Base-by-base conservation (phyloP, 2,888 invertebrate species). In the Brenthis ino region DNA sequence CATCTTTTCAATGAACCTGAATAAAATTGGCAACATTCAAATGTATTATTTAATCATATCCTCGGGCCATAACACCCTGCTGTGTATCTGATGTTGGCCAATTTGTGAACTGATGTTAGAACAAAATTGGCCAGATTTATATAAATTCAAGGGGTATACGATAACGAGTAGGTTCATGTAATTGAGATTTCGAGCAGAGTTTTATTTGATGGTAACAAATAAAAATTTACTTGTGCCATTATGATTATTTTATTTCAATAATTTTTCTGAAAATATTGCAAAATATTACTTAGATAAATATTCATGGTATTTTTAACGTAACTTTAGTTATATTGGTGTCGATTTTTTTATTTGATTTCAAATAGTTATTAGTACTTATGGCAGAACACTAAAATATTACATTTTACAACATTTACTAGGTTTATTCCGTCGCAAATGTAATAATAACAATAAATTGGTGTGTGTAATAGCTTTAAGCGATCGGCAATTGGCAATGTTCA, bases 401-500 rank as follows among this genome's bases (percentile, higher is more conserved):
- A 8, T 50, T 28, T 50, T 50, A 50, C 50, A 28, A 60, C 13
- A 48, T 14, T 28, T 24, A 58, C 48, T 58, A 47, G 16, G 24
- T 60, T 48, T n/a, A 33, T 33, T 48, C n/a, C 48, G 60, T 50
- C 50, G 11, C 4, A 48, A 58, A 58, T 48, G 50, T 43, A 43
- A 43, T 43, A 60, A 28, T 50, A 61, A 65, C 28, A 55, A 54
- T 53, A 64, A 60, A 54, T 33, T 56, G 60, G 64, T 72, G 74
- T 63, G 60, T 57, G 56, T 71, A 74, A 73, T 69, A 63, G 57
- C 72, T 71, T 65, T 48, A 70, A 72, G 74, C 69, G 58, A 47
- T 58, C 47, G 66, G 72, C 69, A 73, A 75, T 77, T 75, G 75
- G 76, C 74, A 73, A 72, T 75, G 76, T 77, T 77, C 73, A 71